Evolutionary conservation across 1,140 invertebrate genomes (phyloP).

Genomic region (Neodiprion lecontei): DNA sequence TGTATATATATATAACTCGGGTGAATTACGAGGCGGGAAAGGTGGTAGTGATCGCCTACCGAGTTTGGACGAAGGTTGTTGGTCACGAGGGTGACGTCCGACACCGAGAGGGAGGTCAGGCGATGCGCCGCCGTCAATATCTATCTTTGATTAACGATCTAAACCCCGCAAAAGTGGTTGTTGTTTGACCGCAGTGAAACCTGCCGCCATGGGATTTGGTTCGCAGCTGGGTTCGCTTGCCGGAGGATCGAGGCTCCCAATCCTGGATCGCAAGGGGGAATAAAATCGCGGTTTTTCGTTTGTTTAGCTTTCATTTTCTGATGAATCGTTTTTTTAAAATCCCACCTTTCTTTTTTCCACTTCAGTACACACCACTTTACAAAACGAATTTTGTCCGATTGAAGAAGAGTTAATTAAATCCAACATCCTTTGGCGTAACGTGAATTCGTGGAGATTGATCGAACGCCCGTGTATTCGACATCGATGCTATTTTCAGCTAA

Average conservation of each 20-base stretch:
- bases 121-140: conserved; percentile 63
- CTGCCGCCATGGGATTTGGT: conserved; percentile 45
- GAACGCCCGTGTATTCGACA: too few species aligned
- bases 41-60: conserved; percentile 43
- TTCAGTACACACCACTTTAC: too few species aligned
- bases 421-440: too few species aligned
- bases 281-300: not conserved
- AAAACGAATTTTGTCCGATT: too few species aligned
- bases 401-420: too few species aligned
- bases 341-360: too few species aligned
- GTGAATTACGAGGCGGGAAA: conserved; percentile 43
- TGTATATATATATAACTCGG: conserved; percentile 7
- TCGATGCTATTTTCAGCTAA: too few species aligned
- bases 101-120: conserved; percentile 44
- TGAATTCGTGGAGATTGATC: too few species aligned
- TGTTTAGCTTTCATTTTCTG: not conserved
- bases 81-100: conserved; percentile 39
- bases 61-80: conserved; percentile 44
- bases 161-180: conserved; percentile 59
- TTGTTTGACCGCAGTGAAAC: conserved; percentile 31
- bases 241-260: conserved; percentile 26
- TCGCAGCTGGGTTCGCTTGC: conserved; percentile 15
- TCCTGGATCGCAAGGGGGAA: not conserved
- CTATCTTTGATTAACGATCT: conserved; percentile 53
- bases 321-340: too few species aligned